Evolutionary conservation across 2,888 invertebrate species (phyloP), one percentile per base, ranked within the genome.

Genomic region (Rhagium mordax): DNA sequence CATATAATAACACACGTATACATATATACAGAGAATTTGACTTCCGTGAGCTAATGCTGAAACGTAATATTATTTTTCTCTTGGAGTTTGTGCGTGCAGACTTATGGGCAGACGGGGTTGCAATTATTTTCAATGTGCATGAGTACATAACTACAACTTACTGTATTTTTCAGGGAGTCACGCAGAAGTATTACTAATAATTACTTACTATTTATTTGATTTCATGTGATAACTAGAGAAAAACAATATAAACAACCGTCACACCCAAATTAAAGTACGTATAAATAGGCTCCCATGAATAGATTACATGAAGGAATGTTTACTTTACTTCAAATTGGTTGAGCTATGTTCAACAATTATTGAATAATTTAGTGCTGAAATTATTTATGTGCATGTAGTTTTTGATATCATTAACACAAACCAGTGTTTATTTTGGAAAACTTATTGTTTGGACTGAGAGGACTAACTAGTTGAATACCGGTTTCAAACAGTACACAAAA

Each of bases 51-150:
- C 70, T 49, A 74, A 74, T 77, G 74, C 78, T 75, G 71, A 72
- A 74, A 69, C 59, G 74, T 75, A 77, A 68, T 74, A 81, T 79
- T 80, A 75, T 81, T 80, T 79, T 81, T 81, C 76, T 76, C 77
- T 65, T 74, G 20, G 74, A 71, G 51, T 65, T 65, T 71, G 83
- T 86, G 86, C 87, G 87, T 87, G 87, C 83, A 86, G 87, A 86
- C 86, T 83, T 79, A 76, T 72, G 75, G 86, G 85, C 87, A 86
- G 86, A 86, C 86, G 83, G 79, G 76, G 77, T 81, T 79, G 85
- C 86, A 86, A 86, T 86, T 87, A 86, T 84, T 82, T 83, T 80
- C 81, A 83, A 77, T 82, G 82, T 84, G 83, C 85, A 85, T 81
- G 84, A 81, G 82, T 80, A 80, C 81, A 79, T 80, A 82, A 82